Conservation (phyloP, 2,797 vertebrate genomes). For the Staurois parvus region DNA sequence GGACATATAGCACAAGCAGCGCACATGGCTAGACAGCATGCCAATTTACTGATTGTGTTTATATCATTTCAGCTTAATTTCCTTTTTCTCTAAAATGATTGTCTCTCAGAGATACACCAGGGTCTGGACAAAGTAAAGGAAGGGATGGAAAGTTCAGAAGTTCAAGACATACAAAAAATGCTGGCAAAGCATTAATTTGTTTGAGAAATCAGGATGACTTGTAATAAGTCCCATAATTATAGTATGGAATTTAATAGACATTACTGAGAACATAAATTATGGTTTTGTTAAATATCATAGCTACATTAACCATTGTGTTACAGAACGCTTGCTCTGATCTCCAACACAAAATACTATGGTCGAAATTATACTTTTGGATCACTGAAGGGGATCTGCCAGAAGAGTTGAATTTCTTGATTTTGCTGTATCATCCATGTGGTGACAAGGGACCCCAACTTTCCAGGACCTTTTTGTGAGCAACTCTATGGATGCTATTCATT, state of each 20-base stretch:
- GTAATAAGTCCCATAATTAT: background rate
- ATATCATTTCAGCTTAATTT: constrained; percentile 26
- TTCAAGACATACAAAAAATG: constrained; percentile 14
- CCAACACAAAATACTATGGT: background rate
- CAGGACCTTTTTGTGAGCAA: too few species aligned
- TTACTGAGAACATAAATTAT: constrained; percentile 1
- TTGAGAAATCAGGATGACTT: background rate
- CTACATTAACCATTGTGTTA: constrained; percentile 9
- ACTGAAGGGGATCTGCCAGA: too few species aligned
- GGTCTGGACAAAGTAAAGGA: constrained; percentile 22
- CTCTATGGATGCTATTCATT: too few species aligned
- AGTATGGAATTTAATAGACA: background rate
- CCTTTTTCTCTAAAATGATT: constrained; percentile 27
- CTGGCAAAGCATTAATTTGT: constrained; percentile 23
- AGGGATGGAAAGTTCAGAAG: constrained; percentile 16
- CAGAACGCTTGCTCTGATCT: background rate
- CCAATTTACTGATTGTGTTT: constrained; percentile 32
- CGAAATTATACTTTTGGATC: too few species aligned
- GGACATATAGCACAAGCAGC: constrained; percentile 14
- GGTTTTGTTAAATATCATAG: constrained; percentile 5
- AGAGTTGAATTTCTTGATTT: too few species aligned
- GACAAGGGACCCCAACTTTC: too few species aligned
- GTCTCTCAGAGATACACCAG: constrained; percentile 23
- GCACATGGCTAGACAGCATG: constrained; percentile 13
- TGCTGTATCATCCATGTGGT: too few species aligned